phyloP scores from a whole-genome alignment of 2,113 vertebrate genomes.

The Neodon shergylaensis region DNA sequence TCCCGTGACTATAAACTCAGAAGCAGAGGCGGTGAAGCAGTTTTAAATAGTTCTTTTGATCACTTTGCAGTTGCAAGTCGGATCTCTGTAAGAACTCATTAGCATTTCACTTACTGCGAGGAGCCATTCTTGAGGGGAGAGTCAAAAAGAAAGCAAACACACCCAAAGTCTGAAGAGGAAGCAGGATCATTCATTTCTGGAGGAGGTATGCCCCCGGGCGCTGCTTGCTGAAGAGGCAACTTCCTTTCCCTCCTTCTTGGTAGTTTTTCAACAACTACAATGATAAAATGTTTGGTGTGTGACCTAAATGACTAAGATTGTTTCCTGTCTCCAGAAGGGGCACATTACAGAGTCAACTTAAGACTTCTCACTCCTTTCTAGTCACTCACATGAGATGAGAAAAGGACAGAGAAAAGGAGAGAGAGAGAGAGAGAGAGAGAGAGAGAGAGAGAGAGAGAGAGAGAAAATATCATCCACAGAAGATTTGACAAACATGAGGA shows the following conservation, averaged over 20 bases:
- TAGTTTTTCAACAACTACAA: constrained; percentile 59
- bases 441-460: not conserved
- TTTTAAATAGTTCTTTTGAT: constrained; percentile 74
- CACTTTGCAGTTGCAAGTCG: constrained; percentile 71
- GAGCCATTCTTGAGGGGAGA: not conserved
- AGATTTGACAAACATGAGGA: not conserved
- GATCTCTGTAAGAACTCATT: constrained; percentile 63
- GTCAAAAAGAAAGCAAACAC: constrained; percentile 43
- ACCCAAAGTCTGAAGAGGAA: constrained; percentile 35
- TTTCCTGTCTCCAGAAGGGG: constrained; percentile 60
- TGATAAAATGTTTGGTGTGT: constrained; percentile 57
- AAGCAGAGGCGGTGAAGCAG: constrained; percentile 60
- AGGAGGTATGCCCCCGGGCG: constrained; percentile 53
- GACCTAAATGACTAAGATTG: constrained; percentile 58
- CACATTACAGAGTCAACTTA: constrained; percentile 10
- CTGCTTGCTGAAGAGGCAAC: not conserved
- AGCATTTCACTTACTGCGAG: constrained; percentile 64
- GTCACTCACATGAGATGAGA: not conserved
- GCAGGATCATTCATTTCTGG: constrained; percentile 38
- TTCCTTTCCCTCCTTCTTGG: constrained; percentile 22
- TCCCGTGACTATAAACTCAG: constrained; percentile 46
- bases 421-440: not conserved
- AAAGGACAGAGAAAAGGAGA: not conserved
- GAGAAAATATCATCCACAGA: not conserved
- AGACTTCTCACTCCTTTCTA: not conserved